A percentile compares a stretch with the other conserved stretches of the same genome.
phyloP scores from a whole-genome alignment of 2,888 invertebrate species.

The Pteria penguin region DNA sequence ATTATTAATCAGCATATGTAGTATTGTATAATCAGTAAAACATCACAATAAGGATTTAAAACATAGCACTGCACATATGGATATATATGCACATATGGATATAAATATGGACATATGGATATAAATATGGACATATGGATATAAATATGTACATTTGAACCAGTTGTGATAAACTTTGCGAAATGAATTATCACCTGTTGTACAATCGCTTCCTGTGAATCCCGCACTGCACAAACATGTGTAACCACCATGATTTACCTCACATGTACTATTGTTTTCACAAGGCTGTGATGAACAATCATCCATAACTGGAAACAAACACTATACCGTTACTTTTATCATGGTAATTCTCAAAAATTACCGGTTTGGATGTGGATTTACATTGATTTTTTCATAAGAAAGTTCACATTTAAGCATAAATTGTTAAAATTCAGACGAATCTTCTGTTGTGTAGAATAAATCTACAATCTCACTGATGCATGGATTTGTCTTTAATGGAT shows the following conservation, averaged over 20 bases:
- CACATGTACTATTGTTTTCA: conserved; percentile 6
- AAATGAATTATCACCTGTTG: not conserved
- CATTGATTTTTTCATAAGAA: not conserved
- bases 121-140: no score
- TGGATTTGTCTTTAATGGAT: no score
- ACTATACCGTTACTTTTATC: not conserved
- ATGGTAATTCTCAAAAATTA: not conserved
- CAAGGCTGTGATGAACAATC: not conserved
- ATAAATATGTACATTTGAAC: not conserved
- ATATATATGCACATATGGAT: no score
- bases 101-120: no score
- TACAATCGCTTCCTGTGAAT: conserved; percentile 4
- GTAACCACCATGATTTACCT: not conserved
- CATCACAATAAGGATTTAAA: no score
- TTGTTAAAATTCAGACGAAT: no score
- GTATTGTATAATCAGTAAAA: no score
- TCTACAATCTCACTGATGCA: no score
- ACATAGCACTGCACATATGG: no score
- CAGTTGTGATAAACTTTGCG: not conserved
- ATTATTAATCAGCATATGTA: no score
- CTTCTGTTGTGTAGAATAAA: no score
- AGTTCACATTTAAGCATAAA: no score
- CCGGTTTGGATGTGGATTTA: not conserved
- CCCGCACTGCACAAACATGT: not conserved
- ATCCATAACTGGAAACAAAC: not conserved